These are phyloP conservation scores for Dendrocopos noguchii DNA, from an alignment of 2,113 vertebrate genomes.

Conservation along the genomic window DNA sequence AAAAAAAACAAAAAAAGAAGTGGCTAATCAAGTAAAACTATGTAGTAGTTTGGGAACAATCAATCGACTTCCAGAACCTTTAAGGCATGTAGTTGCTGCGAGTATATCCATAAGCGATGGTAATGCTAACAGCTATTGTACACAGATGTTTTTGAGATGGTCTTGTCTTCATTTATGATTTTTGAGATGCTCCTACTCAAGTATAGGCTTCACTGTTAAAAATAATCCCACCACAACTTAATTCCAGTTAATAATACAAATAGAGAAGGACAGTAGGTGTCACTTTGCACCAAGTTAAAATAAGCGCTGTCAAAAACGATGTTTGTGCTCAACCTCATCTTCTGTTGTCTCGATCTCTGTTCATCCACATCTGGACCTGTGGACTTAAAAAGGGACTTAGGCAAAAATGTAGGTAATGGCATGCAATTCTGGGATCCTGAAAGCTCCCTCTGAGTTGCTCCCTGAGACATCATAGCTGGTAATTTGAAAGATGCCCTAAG, in stretches of 20 bases:
- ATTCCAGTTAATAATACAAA: slow-evolving; percentile 39
- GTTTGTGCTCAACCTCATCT: background rate
- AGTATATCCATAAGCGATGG: slow-evolving; percentile 52
- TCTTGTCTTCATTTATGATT: slow-evolving; percentile 17
- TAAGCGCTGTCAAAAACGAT: background rate
- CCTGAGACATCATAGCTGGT: background rate
- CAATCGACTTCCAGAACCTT: slow-evolving; percentile 75
- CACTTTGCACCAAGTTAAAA: slow-evolving; percentile 33
- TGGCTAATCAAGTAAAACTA: slow-evolving; percentile 80
- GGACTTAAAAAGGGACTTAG: background rate
- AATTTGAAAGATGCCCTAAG: background rate
- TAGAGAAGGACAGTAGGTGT: slow-evolving; percentile 51
- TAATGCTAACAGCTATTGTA: slow-evolving; percentile 16
- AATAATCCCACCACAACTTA: slow-evolving; percentile 7
- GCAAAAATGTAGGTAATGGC: background rate
- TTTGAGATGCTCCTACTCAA: slow-evolving; percentile 38
- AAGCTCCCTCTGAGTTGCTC: background rate
- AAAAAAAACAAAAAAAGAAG: slow-evolving; percentile 76
- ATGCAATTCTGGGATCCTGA: background rate
- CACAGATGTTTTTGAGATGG: slow-evolving; percentile 59
- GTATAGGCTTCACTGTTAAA: slow-evolving; percentile 32
- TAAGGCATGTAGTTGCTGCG: slow-evolving; percentile 63
- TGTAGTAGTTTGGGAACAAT: slow-evolving; percentile 77
- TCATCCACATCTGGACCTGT: background rate
- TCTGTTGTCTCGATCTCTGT: background rate